These are phyloP conservation scores for Chionoecetes opilio DNA, from an alignment of 1,140 invertebrate genomes.

Conservation along the genomic window DNA sequence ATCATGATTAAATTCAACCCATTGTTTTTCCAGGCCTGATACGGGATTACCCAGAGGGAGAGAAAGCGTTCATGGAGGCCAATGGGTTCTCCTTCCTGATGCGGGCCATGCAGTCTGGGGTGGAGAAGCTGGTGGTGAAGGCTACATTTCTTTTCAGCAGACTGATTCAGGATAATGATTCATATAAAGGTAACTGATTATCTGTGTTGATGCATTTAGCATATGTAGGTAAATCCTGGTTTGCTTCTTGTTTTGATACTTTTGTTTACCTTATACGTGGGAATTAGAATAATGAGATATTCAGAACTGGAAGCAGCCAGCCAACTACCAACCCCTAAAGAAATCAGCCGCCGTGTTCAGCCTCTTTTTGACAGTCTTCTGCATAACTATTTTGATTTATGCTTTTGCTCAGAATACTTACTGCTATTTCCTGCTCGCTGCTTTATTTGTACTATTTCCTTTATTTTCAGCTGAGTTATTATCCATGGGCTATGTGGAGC, in stretches of 20 bases:
- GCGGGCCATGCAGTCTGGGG: slow-evolving; percentile 86
- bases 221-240: background rate
- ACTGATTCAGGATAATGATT: slow-evolving; percentile 86
- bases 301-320: too few relatives aligned
- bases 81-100: slow-evolving; percentile 88
- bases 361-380: too few relatives aligned
- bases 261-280: too few relatives aligned
- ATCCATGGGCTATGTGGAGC: slow-evolving; percentile 87
- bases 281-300: too few relatives aligned
- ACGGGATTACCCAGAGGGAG: slow-evolving; percentile 86
- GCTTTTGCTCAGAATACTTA: background rate
- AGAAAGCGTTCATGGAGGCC: slow-evolving; percentile 86
- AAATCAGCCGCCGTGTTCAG: too few relatives aligned
- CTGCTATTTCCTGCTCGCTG: background rate
- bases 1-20: background rate
- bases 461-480: slow-evolving; percentile 84
- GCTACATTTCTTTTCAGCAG: slow-evolving; percentile 88
- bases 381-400: too few relatives aligned
- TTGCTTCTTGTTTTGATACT: too few relatives aligned
- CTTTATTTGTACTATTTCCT: slow-evolving; percentile 48
- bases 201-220: background rate
- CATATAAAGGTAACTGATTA: slow-evolving; percentile 85
- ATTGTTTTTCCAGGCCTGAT: slow-evolving; percentile 85
- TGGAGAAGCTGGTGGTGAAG: slow-evolving; percentile 88
- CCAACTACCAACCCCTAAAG: too few relatives aligned